Evolutionary conservation across 2,113 vertebrate species (phyloP).

Genomic region (Mesitornis unicolor): DNA sequence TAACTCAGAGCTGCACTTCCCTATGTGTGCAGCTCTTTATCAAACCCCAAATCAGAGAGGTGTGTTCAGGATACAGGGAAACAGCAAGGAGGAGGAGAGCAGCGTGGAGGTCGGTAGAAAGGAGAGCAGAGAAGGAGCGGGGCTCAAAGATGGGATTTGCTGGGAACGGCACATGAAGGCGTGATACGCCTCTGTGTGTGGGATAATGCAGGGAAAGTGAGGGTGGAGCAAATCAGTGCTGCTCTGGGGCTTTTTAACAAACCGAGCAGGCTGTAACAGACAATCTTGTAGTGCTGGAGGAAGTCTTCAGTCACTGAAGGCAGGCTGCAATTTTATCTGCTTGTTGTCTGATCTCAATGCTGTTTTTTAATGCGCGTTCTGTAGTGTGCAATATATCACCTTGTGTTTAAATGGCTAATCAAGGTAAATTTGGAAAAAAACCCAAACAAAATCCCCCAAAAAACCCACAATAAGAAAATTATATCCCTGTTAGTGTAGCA

Average conservation of each 20-base stretch:
- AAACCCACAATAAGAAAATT: not conserved
- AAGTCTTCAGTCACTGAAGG: not conserved
- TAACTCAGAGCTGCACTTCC: not conserved
- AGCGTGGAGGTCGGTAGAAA: not conserved
- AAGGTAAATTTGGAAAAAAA: not conserved
- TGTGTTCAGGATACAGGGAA: not conserved
- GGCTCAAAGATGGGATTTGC: not conserved
- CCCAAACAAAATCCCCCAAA: not conserved
- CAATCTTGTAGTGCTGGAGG: not conserved
- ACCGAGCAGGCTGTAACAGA: not conserved
- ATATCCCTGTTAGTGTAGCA: not conserved
- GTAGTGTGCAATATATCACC: not conserved
- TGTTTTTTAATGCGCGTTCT: not conserved
- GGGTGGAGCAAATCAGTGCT: not conserved
- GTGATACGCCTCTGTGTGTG: not conserved
- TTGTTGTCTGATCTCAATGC: not conserved
- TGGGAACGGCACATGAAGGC: accelerated
- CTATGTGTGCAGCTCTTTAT: not conserved
- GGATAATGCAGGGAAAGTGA: not conserved
- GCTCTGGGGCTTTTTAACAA: not conserved
- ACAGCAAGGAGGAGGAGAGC: not conserved
- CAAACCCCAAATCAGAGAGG: not conserved
- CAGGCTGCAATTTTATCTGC: not conserved
- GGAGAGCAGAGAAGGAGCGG: not conserved
- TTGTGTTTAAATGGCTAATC: not conserved